Base-by-base conservation (phyloP, 2,888 invertebrate species). In the Lucinisca nassula region DNA sequence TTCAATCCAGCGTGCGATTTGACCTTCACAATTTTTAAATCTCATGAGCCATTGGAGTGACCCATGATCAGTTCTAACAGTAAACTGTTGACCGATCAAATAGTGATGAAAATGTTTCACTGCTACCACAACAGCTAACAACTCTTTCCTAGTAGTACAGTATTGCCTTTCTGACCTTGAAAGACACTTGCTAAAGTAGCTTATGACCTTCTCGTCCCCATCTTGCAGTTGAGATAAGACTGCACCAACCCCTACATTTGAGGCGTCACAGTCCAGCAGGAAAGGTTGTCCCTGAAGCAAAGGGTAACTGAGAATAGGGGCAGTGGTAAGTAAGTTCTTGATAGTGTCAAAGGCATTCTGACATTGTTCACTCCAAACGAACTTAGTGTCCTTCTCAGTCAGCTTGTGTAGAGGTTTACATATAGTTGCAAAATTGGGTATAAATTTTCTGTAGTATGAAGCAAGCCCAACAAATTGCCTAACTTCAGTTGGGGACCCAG, bases 1-100 rank as follows among this genome's bases (percentile, higher is more conserved):
- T n/a, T 55, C 55, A 55, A 55, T 55, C 55, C 55, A 55, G n/a
- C 55, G 55, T 55, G 55, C n/a, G n/a, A n/a, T n/a, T n/a, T n/a
- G n/a, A 55, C n/a, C n/a, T 55, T 55, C 21, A 55, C 55, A 14
- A 55, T n/a, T n/a, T n/a, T n/a, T n/a, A n/a, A n/a, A n/a, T n/a
- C n/a, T n/a, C n/a, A n/a, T n/a, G n/a, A n/a, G n/a, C n/a, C n/a
- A n/a, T n/a, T n/a, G n/a, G n/a, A n/a, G n/a, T n/a, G n/a, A n/a
- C n/a, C n/a, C n/a, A n/a, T n/a, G n/a, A n/a, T n/a, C n/a, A n/a
- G n/a, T n/a, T n/a, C n/a, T n/a, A n/a, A n/a, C n/a, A n/a, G n/a
- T n/a, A n/a, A n/a, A n/a, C n/a, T n/a, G n/a, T n/a, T n/a, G n/a
- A n/a, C n/a, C n/a, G n/a, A 55, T 12, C n/a, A 55, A 55, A n/a